Evolutionary conservation across 2,797 vertebrate genomes (phyloP), one percentile per base, ranked within the genome.

Genomic region (Xenops minutus): DNA sequence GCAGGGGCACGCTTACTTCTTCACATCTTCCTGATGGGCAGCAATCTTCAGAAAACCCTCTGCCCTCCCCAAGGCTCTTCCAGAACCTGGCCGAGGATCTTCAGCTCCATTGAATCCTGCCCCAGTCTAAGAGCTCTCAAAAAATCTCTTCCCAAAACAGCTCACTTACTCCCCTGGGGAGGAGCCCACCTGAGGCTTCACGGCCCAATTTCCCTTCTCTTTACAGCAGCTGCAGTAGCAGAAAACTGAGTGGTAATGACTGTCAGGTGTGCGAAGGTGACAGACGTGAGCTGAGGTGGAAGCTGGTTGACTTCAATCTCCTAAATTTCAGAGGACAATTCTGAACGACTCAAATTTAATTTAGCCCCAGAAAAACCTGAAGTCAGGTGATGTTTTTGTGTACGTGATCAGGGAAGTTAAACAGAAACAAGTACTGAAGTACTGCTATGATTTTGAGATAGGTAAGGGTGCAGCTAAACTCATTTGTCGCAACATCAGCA

Each of bases 1-100:
- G 10, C 3, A 80, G 29, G 7, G 2, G 2, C 1, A 12, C 8
- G 1, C 12, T 68, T 59, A 43, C 3, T 55, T 3, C 48, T 52
- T 78, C 36, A 0, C 8, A 6, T 16, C 24, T 36, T 91, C 30
- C 55, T 39, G 22, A 79, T 82, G 10, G 3, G 5, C 10, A 37
- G 18, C 10, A 43, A 39, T 18, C 20, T 61, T 78, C 63, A 82
- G 14, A 55, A 17, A n/a, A 39, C 9, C 4, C 29, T 61, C 44
- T 46, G 1, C 4, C 27, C 7, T n/a, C 17, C 22, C 14, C 12
- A 58, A 17, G 6, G 10, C 20, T 30, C 12, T 72, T 36, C 13
- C 22, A 73, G 18, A 52, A 71, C 10, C n/a, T n/a, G 5, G 1
- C 34, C 59, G 7, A 83, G 14, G 6, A 61, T 66, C 19, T 36